Conservation (phyloP, 2,113 vertebrate species). For the Sturnus vulgaris region DNA sequence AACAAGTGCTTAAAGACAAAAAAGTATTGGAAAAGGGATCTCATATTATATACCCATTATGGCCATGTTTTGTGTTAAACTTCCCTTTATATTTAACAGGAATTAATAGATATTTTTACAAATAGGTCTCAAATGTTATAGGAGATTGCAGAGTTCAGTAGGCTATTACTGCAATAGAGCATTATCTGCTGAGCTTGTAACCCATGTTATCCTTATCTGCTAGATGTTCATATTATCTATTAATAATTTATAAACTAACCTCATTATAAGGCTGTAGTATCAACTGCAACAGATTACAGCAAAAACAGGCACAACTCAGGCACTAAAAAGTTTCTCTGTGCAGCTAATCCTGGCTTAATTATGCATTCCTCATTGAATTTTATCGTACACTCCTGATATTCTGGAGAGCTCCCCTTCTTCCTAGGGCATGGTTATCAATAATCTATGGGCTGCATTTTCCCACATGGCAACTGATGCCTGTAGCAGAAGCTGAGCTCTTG, state of each 20-base stretch:
- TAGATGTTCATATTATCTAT: neutral
- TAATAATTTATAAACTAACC: constrained; percentile 25
- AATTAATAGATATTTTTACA: constrained; percentile 23
- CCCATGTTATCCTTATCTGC: neutral
- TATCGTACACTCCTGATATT: neutral
- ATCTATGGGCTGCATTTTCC: neutral
- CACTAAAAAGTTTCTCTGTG: neutral
- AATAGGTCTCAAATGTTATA: neutral
- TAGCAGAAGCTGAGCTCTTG: neutral
- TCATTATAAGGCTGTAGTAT: neutral
- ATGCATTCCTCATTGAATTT: neutral
- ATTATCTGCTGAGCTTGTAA: constrained; percentile 31
- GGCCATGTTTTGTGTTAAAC: neutral
- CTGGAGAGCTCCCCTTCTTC: neutral
- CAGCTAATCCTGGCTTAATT: neutral
- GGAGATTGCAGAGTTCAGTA: constrained; percentile 1
- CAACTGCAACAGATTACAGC: neutral
- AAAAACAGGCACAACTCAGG: neutral
- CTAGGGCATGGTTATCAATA: neutral
- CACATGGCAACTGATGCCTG: neutral
- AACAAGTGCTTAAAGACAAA: neutral
- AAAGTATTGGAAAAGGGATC: neutral
- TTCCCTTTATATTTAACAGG: neutral
- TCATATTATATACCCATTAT: neutral
- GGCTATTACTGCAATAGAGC: neutral